These are phyloP conservation scores for Doryteuthis pealeii DNA, from an alignment of 1,140 invertebrate genomes.

Conservation along the genomic window DNA sequence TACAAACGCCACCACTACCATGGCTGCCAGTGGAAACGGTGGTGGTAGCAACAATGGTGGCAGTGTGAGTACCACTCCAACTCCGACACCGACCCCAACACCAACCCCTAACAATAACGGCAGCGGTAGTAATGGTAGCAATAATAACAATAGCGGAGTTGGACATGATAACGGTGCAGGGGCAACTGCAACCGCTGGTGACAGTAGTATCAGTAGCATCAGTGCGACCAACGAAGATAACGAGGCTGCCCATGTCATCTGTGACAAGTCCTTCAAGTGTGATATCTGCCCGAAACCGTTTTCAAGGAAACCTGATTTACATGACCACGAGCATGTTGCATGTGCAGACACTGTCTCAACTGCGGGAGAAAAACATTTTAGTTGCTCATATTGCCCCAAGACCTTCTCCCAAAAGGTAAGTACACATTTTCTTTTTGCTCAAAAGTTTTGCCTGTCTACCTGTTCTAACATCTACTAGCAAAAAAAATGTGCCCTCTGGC, in stretches of 20 bases:
- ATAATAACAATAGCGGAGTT: not conserved
- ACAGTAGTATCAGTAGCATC: not conserved
- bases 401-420: conserved; percentile 7
- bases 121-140: not conserved
- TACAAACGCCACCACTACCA: not conserved
- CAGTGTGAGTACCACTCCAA: not conserved
- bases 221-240: not conserved
- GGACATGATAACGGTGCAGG: not conserved
- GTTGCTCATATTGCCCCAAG: not conserved
- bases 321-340: not conserved
- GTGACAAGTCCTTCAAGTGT: conserved; percentile 23
- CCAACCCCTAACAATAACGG: too few relatives aligned
- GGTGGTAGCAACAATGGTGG: not conserved
- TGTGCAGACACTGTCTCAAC: not conserved
- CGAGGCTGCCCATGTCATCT: not conserved
- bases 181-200: too few relatives aligned
- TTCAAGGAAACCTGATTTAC: not conserved
- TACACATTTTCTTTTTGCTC: too few relatives aligned
- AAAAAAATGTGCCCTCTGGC: too few relatives aligned
- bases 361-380: not conserved
- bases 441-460: too few relatives aligned
- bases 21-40: not conserved
- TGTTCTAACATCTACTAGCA: too few relatives aligned
- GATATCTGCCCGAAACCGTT: conserved; percentile 61
- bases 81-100: too few relatives aligned